phyloP scores from a whole-genome alignment of 1,140 invertebrate genomes.

The Drosophila pseudoobscura region DNA sequence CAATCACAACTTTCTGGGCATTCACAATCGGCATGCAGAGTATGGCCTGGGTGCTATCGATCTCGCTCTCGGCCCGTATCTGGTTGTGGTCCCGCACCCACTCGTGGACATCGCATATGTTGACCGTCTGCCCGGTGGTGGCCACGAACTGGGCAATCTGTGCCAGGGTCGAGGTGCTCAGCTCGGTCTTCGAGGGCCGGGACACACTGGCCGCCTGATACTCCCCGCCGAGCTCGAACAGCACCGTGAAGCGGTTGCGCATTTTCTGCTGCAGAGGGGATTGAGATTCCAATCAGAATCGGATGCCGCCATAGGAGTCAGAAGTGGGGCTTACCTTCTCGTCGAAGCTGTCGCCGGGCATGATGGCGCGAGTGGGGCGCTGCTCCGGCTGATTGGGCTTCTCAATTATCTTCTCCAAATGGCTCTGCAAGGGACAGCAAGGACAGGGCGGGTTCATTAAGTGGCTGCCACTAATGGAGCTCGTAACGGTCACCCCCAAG shows the following conservation, averaged over 20 bases:
- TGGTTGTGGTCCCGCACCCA: slow-evolving; percentile 87
- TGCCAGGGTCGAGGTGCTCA: slow-evolving; percentile 86
- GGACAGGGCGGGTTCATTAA: slow-evolving; percentile 52
- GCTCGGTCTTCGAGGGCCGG: slow-evolving; percentile 75
- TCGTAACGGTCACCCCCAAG: slow-evolving; percentile 27
- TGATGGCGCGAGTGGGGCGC: slow-evolving; percentile 89
- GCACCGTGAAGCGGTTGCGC: slow-evolving; percentile 88
- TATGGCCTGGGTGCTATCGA: slow-evolving; percentile 89
- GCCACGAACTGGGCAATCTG: slow-evolving; percentile 93
- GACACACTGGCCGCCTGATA: slow-evolving; percentile 83
- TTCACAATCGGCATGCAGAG: slow-evolving; percentile 96
- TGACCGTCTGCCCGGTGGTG: slow-evolving; percentile 91
- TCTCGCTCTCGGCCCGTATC: slow-evolving; percentile 84
- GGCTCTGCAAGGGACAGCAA: slow-evolving; percentile 86
- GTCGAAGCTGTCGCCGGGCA: slow-evolving; percentile 87
- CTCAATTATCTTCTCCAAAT: slow-evolving; percentile 92
- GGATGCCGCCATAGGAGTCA: neutral
- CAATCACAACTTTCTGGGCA: slow-evolving; percentile 93
- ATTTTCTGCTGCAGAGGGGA: slow-evolving; percentile 83
- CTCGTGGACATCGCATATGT: slow-evolving; percentile 90
- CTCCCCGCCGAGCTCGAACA: slow-evolving; percentile 89
- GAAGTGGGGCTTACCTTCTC: slow-evolving; percentile 85
- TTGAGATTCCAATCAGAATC: neutral
- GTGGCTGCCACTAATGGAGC: slow-evolving; percentile 66
- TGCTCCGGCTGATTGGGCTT: slow-evolving; percentile 88